Evolutionary conservation across 1,140 invertebrate genomes (phyloP).

Genomic region (Drosophila prosaltans): DNA sequence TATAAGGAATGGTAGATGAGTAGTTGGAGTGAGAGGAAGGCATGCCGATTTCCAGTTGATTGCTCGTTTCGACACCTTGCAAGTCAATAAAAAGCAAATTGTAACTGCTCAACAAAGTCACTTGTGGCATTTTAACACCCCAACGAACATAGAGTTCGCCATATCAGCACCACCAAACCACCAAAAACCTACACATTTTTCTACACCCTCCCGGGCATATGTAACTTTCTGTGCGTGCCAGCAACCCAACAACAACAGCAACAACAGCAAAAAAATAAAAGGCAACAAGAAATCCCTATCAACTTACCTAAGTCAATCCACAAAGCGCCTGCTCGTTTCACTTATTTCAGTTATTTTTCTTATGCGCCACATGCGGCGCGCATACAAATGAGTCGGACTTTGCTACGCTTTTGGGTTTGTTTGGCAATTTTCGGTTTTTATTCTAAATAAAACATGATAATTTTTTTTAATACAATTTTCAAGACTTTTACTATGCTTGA

Average conservation of each 20-base stretch:
- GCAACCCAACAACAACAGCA: slow-evolving; percentile 26
- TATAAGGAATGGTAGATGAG: neutral
- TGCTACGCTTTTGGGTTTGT: neutral
- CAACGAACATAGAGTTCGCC: slow-evolving; percentile 41
- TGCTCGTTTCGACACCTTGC: slow-evolving; percentile 63
- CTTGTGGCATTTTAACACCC: slow-evolving; percentile 77
- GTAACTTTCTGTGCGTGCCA: slow-evolving; percentile 59
- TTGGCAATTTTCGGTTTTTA: slow-evolving; percentile 46
- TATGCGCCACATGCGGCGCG: slow-evolving; percentile 56
- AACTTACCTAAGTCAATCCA: slow-evolving; percentile 10
- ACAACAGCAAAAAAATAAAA: slow-evolving; percentile 19
- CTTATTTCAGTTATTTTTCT: slow-evolving; percentile 72
- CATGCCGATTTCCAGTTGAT: slow-evolving; percentile 45
- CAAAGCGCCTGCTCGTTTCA: slow-evolving; percentile 42
- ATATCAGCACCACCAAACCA: neutral
- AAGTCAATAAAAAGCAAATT: slow-evolving; percentile 81
- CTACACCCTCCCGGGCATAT: slow-evolving; percentile 31
- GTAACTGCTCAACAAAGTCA: slow-evolving; percentile 76
- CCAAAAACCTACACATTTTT: too few species aligned
- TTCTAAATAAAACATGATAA: slow-evolving; percentile 72
- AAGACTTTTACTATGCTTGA: slow-evolving; percentile 31
- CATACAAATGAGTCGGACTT: slow-evolving; percentile 65
- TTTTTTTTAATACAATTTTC: slow-evolving; percentile 68
- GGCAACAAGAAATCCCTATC: slow-evolving; percentile 44
- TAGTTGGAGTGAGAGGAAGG: neutral